Base-by-base conservation (phyloP, 2,888 invertebrate genomes). In the Drosophila suboccidentalis region DNA sequence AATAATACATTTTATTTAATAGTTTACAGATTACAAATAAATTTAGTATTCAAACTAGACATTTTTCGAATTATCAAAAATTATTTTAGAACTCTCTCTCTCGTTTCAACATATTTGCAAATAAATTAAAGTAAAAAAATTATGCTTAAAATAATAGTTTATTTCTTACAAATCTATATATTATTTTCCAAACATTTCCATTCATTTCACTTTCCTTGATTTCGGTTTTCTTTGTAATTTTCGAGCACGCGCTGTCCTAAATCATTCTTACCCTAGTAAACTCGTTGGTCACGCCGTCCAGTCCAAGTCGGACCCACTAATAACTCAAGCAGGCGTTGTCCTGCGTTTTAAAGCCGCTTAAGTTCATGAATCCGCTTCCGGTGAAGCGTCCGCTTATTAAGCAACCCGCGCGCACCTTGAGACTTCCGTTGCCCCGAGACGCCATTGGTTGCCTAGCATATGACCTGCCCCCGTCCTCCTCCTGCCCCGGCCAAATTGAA, bases 281-380 rank as follows among this genome's bases (percentile, higher is more conserved):
- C 71, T 46, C 66, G 50, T 77, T 77, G 80, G 76, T 71, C 80
- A 77, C 76, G 76, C 71, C 71, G 47, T 29, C 59, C 71, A 22
- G 47, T 29, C 59, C 71, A 22, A 34, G 41, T 17, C 5, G 43
- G 22, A 41, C 39, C 26, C 59, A 59, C 70, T 74, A 75, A 75
- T 75, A 76, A 75, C 70, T 79, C 71, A 75, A 59, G 39, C 13
- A 39, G 32, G 50, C 71, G 77, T 67, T 75, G 77, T 80, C 76
- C 76, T 59, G 80, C 55, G 58, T 36, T 78, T 80, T 84, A 78
- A 83, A 86, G 75, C 81, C 61, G 80, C 81, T 88, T 87, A 88
- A 67, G 66, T 75, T 62, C 72, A 78, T 67, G 87, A 84, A 83
- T 83, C 74, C 71, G 69, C 68, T 79, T 79, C 63, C 76, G 61